A percentile compares a stretch with the other conserved stretches of the same genome.
These are phyloP conservation scores for Myotis findleyi DNA, from an alignment of 2,797 vertebrate genomes.

Conservation along the genomic window DNA sequence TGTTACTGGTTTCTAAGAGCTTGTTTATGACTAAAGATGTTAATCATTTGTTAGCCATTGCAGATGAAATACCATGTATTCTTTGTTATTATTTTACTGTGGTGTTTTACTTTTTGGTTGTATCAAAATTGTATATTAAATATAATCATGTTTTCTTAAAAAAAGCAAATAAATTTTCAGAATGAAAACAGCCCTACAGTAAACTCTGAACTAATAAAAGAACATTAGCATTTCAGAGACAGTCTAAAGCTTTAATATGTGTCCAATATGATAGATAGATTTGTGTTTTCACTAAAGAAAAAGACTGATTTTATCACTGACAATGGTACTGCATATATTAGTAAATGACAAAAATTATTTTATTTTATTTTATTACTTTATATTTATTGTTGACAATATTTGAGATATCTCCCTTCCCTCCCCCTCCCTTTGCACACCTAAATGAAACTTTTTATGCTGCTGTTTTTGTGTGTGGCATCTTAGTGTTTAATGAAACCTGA, in stretches of 20 bases:
- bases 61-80: no score
- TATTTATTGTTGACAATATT: background rate
- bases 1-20: no score
- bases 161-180: background rate
- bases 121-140: no score
- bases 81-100: no score
- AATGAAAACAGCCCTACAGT: background rate
- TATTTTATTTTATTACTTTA: background rate
- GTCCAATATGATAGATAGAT: background rate
- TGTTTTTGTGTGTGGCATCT: background rate
- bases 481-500: background rate
- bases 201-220: background rate
- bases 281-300: background rate
- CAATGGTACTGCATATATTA: background rate
- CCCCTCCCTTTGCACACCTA: fast-evolving
- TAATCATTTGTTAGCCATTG: no score
- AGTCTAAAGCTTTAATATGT: background rate
- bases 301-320: background rate
- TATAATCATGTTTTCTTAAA: background rate
- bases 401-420: background rate
- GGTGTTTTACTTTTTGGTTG: no score
- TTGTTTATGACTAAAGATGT: no score
- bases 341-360: background rate
- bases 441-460: background rate
- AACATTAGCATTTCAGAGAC: background rate